phyloP scores from a whole-genome alignment of 2,797 vertebrate genomes.

The Diplodus puntazzo region DNA sequence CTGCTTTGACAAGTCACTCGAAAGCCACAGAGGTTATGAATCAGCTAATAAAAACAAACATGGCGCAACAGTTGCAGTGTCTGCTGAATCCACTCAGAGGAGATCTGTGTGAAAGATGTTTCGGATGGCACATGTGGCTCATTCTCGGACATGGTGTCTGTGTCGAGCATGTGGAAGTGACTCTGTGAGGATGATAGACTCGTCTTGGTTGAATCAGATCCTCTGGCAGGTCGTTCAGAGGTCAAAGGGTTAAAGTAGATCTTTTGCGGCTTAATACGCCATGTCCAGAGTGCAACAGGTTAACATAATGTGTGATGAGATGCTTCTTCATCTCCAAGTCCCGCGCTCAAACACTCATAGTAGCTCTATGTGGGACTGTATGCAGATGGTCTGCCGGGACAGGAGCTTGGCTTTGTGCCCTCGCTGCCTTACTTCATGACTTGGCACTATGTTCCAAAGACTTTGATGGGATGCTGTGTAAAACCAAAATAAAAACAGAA shows the following conservation, averaged over 20 bases:
- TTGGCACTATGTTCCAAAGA: too few relatives aligned
- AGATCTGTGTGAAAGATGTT: background rate
- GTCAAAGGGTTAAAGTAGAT: slow-evolving; percentile 46
- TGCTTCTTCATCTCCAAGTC: background rate
- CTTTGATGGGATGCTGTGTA: too few relatives aligned
- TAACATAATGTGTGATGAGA: slow-evolving; percentile 50
- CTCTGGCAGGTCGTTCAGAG: slow-evolving; percentile 33
- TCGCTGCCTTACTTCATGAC: background rate
- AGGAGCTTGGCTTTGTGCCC: background rate
- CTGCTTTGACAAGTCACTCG: slow-evolving; percentile 13
- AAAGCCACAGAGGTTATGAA: slow-evolving; percentile 13
- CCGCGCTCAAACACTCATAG: background rate
- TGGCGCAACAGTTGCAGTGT: slow-evolving; percentile 2
- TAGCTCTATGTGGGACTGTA: background rate
- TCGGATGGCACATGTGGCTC: slow-evolving; percentile 30
- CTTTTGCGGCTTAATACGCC: slow-evolving; percentile 28
- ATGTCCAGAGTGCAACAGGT: slow-evolving; percentile 42
- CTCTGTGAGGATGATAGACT: slow-evolving; percentile 33
- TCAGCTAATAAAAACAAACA: background rate
- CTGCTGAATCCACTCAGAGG: background rate
- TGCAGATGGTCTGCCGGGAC: background rate
- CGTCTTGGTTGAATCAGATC: slow-evolving; percentile 42
- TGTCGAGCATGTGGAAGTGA: slow-evolving; percentile 42
- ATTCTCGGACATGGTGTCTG: slow-evolving; percentile 10
- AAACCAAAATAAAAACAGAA: too few relatives aligned